Base-by-base conservation (phyloP, 2,797 vertebrate species). In the Enteromius viviparus region DNA sequence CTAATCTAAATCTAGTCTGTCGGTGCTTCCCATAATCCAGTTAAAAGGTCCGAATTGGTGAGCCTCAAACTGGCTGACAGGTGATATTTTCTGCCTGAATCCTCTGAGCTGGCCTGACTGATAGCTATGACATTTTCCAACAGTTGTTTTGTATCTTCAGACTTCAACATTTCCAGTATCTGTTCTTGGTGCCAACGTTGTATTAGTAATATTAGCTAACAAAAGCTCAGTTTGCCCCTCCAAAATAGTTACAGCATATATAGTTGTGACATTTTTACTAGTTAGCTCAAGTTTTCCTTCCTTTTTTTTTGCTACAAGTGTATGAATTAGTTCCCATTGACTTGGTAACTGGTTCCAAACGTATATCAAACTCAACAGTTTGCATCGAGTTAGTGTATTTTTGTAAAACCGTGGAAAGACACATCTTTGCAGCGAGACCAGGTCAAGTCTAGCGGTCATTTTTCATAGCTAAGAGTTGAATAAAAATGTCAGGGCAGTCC, bases 401-500 rank as follows among this genome's bases (percentile, higher is more conserved):
- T 81, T 76, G 37, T 76, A 68, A 75, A 68, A 53, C 29, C 14
- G 32, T 51, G 47, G 7, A 26, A 42, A 45, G 19, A 71, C n/a
- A 70, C 71, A 45, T 32, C 3, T 47, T 75, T 75, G 23, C 42
- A 17, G 58, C 15, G 9, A 82, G 75, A 82, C 65, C 69, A 81
- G 2, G 69, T 74, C 58, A 51, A 74, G 42, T 81, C 51, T 74
- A 64, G 80, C 5, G 1, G 45, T 64, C 12, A 2, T 64, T 72
- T 62, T 42, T 65, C 32, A 1, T 23, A 49, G 47, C 32, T 80
- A 40, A 42, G 34, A 83, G 45, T 11, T 45, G 66, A 72, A 58
- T 62, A 45, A 89, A 86, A 51, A 97, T 97, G 96, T 97, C 96
- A 88, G 97, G 96, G 70, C 97, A 98, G 85, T 96, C 96, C 58